These are phyloP conservation scores for Pseudocheirus occidentalis DNA, from an alignment of 2,797 vertebrate species.

Conservation along the genomic window DNA sequence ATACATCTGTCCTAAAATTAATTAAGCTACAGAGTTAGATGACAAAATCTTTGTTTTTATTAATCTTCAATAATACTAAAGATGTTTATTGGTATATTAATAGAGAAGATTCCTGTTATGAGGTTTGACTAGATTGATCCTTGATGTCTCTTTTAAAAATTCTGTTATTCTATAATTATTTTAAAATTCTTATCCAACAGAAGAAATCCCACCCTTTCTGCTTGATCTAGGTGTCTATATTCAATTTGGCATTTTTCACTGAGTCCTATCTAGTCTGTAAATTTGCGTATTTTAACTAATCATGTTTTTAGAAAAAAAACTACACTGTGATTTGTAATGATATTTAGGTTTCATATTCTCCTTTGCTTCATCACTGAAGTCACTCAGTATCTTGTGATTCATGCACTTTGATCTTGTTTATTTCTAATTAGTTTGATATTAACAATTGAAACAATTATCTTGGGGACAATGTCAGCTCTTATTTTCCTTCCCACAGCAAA, in stretches of 20 bases:
- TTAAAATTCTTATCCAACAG: background rate
- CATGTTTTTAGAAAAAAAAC: constrained; percentile 11
- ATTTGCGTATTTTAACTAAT: constrained; percentile 55
- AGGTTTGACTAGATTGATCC: background rate
- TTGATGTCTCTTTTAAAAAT: background rate
- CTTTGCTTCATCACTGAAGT: constrained; percentile 3
- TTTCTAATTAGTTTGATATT: constrained; percentile 59
- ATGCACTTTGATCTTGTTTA: constrained; percentile 24
- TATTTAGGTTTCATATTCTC: constrained; percentile 6
- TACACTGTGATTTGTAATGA: constrained; percentile 17
- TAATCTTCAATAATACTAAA: background rate
- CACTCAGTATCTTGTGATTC: constrained; percentile 27
- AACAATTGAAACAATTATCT: constrained; percentile 58
- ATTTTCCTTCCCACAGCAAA: constrained; percentile 2
- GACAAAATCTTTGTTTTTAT: background rate
- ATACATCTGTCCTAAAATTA: background rate
- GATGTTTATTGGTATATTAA: background rate
- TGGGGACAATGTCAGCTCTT: constrained; percentile 30
- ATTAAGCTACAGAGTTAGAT: background rate
- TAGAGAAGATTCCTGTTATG: background rate
- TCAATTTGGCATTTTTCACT: constrained; percentile 32
- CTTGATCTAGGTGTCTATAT: constrained; percentile 1
- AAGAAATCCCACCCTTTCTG: background rate
- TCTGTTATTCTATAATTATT: background rate
- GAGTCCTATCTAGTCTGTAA: background rate